Evolutionary conservation across 2,888 invertebrate genomes (phyloP).

Genomic region (Malachius bipustulatus): DNA sequence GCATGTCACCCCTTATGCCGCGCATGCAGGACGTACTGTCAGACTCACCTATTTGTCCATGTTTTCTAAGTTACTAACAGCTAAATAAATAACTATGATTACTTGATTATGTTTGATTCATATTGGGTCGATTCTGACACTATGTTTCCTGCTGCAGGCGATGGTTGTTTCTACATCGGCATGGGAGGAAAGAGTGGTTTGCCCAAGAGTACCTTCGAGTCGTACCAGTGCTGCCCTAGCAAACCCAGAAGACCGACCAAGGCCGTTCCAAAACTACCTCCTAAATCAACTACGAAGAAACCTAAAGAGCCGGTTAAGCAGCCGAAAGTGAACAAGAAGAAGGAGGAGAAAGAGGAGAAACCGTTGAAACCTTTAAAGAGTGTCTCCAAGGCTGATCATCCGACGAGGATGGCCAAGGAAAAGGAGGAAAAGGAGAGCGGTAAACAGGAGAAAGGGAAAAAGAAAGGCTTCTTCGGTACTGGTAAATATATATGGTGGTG

Average conservation of each 20-base stretch:
- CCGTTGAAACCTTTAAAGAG: conserved; percentile 37
- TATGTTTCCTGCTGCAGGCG: conserved; percentile 90
- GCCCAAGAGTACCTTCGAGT: conserved; percentile 68
- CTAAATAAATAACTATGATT: conserved; percentile 22
- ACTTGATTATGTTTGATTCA: conserved; percentile 32
- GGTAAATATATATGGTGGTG: conserved; percentile 77
- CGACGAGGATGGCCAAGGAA: conserved; percentile 13
- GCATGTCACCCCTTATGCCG: conserved; percentile 30
- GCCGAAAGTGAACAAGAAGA: conserved; percentile 33
- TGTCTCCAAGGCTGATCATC: conserved; percentile 29
- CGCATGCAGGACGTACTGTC: conserved; percentile 39
- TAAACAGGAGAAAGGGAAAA: conserved; percentile 49
- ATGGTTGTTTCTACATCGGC: conserved; percentile 95
- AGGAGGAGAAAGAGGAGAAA: conserved; percentile 34
- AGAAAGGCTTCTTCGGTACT: conserved; percentile 76
- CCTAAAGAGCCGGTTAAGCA: conserved; percentile 15
- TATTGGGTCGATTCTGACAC: conserved; percentile 50
- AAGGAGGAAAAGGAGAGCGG: conserved; percentile 34
- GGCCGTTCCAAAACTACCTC: conserved; percentile 67
- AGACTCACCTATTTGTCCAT: conserved; percentile 33
- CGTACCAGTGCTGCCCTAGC: conserved; percentile 87
- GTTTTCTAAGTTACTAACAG: conserved; percentile 29
- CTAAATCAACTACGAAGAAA: conserved; percentile 29
- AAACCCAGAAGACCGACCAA: conserved; percentile 61
- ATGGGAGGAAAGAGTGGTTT: conserved; percentile 74